These are phyloP conservation scores for Brachionus rubens DNA, from an alignment of 1,140 invertebrate genomes.

Conservation along the genomic window DNA sequence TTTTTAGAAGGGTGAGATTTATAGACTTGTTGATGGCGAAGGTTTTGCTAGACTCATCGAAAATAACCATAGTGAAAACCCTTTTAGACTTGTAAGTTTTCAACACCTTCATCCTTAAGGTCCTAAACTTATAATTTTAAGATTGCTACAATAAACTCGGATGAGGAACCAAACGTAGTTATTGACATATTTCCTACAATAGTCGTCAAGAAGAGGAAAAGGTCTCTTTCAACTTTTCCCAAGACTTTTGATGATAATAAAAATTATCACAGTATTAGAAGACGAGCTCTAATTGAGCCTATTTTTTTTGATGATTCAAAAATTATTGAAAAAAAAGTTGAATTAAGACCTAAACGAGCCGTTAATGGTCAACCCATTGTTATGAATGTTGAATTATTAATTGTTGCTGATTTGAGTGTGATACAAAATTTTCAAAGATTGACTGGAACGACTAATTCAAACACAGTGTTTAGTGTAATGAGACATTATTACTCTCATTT, in stretches of 20 bases:
- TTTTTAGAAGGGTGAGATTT: not conserved
- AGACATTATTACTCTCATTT: conserved; percentile 30
- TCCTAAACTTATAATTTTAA: not conserved
- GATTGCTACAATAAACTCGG: not conserved
- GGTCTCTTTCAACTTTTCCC: too few species aligned
- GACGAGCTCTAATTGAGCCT: not conserved
- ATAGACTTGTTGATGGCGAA: not conserved
- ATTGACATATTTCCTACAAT: too few species aligned
- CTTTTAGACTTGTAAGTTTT: conserved; percentile 6
- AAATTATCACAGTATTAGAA: too few species aligned
- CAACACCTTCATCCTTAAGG: too few species aligned
- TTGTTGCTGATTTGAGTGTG: conserved; percentile 29
- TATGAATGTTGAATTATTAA: conserved; percentile 10
- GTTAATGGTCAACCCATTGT: conserved; percentile 24
- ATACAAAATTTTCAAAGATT: not conserved
- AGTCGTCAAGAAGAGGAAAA: too few species aligned
- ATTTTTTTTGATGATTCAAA: conserved; percentile 15
- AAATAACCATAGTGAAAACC: not conserved
- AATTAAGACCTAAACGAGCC: not conserved
- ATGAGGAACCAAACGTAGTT: not conserved
- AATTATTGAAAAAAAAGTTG: not conserved
- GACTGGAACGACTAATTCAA: not conserved
- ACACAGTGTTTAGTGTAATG: conserved; percentile 7
- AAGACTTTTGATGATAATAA: too few species aligned
- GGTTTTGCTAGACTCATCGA: conserved; percentile 1